A percentile compares a stretch with the other conserved stretches of the same genome.
Evolutionary conservation across 2,888 invertebrate species (phyloP).

Genomic region (Neoascia interrupta): DNA sequence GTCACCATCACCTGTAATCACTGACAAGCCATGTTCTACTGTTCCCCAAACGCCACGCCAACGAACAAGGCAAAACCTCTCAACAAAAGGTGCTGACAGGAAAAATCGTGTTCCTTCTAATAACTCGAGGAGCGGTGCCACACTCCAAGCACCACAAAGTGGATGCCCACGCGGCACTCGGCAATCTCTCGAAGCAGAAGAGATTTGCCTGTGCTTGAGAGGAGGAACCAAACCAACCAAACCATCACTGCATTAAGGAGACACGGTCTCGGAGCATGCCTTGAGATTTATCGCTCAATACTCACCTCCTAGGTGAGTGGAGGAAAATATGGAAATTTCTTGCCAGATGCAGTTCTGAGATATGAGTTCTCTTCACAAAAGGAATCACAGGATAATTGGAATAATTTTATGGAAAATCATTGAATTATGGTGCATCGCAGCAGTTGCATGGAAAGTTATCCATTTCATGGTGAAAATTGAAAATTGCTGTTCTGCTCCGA

Average conservation of each 20-base stretch:
- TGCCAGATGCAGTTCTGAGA: conserved; percentile 19
- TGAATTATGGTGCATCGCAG: conserved; percentile 39
- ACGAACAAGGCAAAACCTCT: conserved; percentile 2
- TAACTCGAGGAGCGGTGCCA: conserved; percentile 20
- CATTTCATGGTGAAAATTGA: conserved; percentile 64
- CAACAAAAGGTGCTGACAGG: conserved; percentile 53
- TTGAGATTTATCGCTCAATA: conserved; percentile 65
- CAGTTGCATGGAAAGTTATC: conserved; percentile 49
- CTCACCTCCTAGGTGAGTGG: conserved; percentile 52
- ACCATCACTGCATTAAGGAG: conserved; percentile 15
- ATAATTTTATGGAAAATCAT: conserved; percentile 66
- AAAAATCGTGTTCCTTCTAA: conserved; percentile 65
- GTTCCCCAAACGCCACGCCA: conserved; percentile 9
- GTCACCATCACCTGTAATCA: conserved; percentile 57
- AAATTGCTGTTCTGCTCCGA: conserved; percentile 30
- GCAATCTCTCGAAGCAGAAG: conserved; percentile 31
- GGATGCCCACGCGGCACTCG: conserved; percentile 34
- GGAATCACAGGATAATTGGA: conserved; percentile 60
- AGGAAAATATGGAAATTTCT: conserved; percentile 38
- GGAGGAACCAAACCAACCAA: conserved; percentile 25
- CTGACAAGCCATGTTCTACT: conserved; percentile 57
- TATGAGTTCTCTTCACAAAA: conserved; percentile 17
- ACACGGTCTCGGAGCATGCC: conserved; percentile 4
- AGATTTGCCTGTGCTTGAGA: no score
- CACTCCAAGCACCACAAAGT: not conserved